Base-by-base conservation (phyloP, 2,888 invertebrate genomes). In the Mythimna albipuncta region DNA sequence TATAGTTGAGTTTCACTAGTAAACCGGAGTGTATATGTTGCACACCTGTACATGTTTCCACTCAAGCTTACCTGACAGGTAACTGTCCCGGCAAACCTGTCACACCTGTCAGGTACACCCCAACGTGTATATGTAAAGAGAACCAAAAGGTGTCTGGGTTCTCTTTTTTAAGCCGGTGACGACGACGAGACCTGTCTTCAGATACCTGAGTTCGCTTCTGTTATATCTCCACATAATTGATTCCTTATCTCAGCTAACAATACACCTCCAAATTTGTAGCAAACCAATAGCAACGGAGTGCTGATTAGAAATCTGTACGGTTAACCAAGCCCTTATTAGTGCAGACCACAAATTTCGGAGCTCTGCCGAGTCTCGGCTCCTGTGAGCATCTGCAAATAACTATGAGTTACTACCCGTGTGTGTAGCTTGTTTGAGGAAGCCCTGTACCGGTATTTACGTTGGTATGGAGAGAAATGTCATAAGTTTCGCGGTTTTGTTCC, bases 271-370 rank as follows among this genome's bases (percentile, higher is more conserved):
- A 81, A 65, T 71, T 59, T 44, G 70, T 71, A 65, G 26, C 19
- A 16, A 73, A 66, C 61, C 67, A 68, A 73, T 73, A 75, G 50
- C n/a, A 32, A 58, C 55, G 50, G 35, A 72, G 5, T 55, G 9
- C 74, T 84, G 80, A 80, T 85, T 85, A 80, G 79, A 85, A 85
- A 82, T 75, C 79, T 69, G 70, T 70, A 67, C 75, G 82, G 82
- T 71, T 74, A 75, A 80, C 82, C 85, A 64, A 32, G 64, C 64
- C 74, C 74, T 75, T 84, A 81, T 84, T 85, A 84, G 69, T 62
- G 55, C 54, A 9, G 44, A 78, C 84, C 82, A 79, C 82, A 77
- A 82, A 84, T 81, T 84, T 84, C 54, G 71, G 75, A 21, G 72
- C 55, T 62, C 55, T 21, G 38, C 50, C 52, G 71, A 79, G 52